phyloP scores from a whole-genome alignment of 2,797 vertebrate species.

The Cryptoprocta ferox region DNA sequence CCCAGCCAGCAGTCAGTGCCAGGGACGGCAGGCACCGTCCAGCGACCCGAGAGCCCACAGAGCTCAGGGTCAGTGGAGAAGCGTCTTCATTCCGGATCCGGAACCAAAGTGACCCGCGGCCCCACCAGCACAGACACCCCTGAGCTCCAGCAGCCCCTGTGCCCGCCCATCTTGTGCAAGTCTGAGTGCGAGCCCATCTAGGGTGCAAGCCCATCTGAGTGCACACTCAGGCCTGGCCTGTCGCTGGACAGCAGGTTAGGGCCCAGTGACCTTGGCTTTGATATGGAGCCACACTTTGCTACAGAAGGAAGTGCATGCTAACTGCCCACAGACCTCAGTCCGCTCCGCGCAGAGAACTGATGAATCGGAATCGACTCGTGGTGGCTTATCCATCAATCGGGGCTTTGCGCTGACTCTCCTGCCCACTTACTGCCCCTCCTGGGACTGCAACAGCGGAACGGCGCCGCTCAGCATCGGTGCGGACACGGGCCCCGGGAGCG shows the following conservation, averaged over 20 bases:
- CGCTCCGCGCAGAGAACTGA: background rate
- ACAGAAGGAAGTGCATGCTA: slow-evolving; percentile 27
- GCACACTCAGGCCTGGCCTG: background rate
- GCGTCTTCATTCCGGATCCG: fast-evolving
- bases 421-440: background rate
- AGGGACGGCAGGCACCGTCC: fast-evolving
- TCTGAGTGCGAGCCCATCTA: background rate
- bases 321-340: background rate
- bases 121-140: background rate
- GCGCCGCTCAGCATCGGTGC: background rate
- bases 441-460: background rate
- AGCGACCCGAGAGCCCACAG: background rate
- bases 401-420: background rate
- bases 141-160: fast-evolving
- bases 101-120: background rate
- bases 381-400: background rate
- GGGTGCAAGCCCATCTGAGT: background rate
- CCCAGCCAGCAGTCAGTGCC: fast-evolving
- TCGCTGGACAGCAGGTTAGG: background rate
- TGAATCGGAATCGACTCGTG: background rate
- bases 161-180: background rate
- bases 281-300: background rate
- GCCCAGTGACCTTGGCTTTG: background rate
- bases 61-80: background rate
- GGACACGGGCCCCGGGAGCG: background rate